phyloP scores from a whole-genome alignment of 2,888 invertebrate genomes.

The Callimorpha dominula region DNA sequence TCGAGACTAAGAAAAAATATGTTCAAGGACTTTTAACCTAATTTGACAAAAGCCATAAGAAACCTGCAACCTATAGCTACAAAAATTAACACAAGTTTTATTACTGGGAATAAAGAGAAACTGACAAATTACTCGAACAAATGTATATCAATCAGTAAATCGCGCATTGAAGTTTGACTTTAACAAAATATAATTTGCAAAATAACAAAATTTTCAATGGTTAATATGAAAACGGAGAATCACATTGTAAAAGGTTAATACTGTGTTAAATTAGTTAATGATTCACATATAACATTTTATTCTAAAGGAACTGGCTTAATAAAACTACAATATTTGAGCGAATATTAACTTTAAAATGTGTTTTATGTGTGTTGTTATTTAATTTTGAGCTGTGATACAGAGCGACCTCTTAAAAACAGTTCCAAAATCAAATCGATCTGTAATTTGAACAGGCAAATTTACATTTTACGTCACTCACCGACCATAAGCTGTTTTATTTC shows the following conservation, averaged over 20 bases:
- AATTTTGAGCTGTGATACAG: conserved; percentile 38
- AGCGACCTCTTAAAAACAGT: conserved; percentile 29
- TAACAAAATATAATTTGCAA: background rate
- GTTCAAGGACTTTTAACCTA: background rate
- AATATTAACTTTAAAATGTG: conserved; percentile 47
- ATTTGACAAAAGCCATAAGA: background rate
- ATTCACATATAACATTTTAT: conserved; percentile 50
- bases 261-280: conserved; percentile 41
- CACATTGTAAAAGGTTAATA: conserved; percentile 21
- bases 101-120: background rate
- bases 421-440: conserved; percentile 8
- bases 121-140: background rate
- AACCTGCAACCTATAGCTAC: background rate
- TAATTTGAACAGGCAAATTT: background rate
- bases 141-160: background rate
- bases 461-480: background rate
- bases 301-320: conserved; percentile 82
- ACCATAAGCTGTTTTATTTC: too few species aligned
- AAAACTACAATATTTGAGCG: conserved; percentile 76
- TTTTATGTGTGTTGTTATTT: conserved; percentile 39
- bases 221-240: background rate
- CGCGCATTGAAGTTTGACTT: background rate
- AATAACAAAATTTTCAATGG: background rate
- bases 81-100: background rate
- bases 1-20: background rate